A percentile compares a stretch with the other conserved stretches of the same genome.
Conservation (phyloP, 2,888 invertebrate genomes). For the Pollenia angustigena region DNA sequence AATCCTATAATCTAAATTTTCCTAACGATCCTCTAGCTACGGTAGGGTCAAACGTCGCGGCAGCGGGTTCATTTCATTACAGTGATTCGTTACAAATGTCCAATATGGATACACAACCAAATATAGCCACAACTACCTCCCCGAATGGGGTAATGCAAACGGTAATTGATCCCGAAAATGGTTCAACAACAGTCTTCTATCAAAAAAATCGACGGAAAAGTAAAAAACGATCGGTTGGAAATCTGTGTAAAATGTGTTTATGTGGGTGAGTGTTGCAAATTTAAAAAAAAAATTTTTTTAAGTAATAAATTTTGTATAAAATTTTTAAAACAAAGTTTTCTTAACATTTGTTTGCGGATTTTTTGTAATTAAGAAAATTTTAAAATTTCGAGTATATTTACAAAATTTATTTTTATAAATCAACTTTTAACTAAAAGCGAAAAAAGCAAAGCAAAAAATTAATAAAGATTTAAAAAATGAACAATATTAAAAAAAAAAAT, state of each 20-base stretch:
- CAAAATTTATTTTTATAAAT: no score
- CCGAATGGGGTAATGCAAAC: slow-evolving; percentile 74
- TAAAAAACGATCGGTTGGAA: slow-evolving; percentile 82
- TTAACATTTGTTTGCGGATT: no score
- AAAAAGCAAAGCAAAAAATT: no score
- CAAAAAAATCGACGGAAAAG: slow-evolving; percentile 83
- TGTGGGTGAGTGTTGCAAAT: slow-evolving; percentile 82
- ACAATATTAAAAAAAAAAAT: no score
- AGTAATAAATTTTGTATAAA: no score
- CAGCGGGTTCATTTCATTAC: slow-evolving; percentile 51
- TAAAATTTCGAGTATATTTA: no score
- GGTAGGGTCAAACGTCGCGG: background rate
- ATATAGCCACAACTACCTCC: slow-evolving; percentile 71
- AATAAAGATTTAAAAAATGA: no score
- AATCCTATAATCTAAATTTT: slow-evolving; percentile 55
- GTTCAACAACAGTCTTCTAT: slow-evolving; percentile 82
- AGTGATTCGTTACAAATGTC: slow-evolving; percentile 70
- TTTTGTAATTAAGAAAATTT: no score
- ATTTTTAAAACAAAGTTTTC: no score
- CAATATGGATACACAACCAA: slow-evolving; percentile 69
- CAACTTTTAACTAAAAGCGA: no score
- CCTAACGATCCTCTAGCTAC: slow-evolving; percentile 23
- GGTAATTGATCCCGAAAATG: slow-evolving; percentile 80
- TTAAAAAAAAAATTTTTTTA: slow-evolving; percentile 21
- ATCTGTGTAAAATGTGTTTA: slow-evolving; percentile 82